Percentiles rank a stretch among this genome's conserved stretches.
These are phyloP conservation scores for Brenthis hecate DNA, from an alignment of 2,888 invertebrate species.

Conservation along the genomic window DNA sequence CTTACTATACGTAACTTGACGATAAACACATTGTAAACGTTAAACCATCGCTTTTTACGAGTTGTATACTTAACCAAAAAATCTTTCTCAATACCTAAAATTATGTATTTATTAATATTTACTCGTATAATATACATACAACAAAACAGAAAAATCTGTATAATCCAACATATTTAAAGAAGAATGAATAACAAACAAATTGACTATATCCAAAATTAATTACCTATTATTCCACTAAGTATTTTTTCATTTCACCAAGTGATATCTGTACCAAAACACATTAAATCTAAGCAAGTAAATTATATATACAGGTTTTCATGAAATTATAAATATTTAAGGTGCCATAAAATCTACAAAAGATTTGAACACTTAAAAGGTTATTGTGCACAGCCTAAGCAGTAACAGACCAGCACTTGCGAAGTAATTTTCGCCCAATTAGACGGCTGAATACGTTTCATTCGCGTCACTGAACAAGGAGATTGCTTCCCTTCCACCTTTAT, in stretches of 20 bases:
- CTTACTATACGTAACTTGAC: slow-evolving; percentile 21
- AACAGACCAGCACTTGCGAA: slow-evolving; percentile 51
- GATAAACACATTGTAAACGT: slow-evolving; percentile 32
- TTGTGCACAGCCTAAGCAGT: slow-evolving; percentile 42
- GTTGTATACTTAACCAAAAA: too few relatives aligned
- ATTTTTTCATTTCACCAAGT: neutral
- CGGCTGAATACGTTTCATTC: slow-evolving; percentile 58
- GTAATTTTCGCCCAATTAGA: slow-evolving; percentile 74
- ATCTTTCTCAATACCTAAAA: too few relatives aligned
- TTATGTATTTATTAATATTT: too few relatives aligned
- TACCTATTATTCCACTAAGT: neutral
- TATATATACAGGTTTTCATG: neutral
- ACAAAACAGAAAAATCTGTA: too few relatives aligned
- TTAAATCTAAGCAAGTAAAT: neutral
- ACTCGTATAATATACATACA: too few relatives aligned
- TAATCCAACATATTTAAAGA: too few relatives aligned
- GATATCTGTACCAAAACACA: neutral
- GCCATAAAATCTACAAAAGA: slow-evolving; percentile 1
- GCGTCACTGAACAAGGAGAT: slow-evolving; percentile 65
- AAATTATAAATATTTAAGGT: neutral
- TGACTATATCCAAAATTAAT: too few relatives aligned
- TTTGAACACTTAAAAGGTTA: slow-evolving; percentile 32
- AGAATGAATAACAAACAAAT: too few relatives aligned
- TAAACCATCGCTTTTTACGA: slow-evolving; percentile 29
- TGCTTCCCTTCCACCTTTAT: slow-evolving; percentile 53